These are phyloP conservation scores for Eulemur macaco DNA, from an alignment of 2,113 vertebrate species.

Conservation along the genomic window DNA sequence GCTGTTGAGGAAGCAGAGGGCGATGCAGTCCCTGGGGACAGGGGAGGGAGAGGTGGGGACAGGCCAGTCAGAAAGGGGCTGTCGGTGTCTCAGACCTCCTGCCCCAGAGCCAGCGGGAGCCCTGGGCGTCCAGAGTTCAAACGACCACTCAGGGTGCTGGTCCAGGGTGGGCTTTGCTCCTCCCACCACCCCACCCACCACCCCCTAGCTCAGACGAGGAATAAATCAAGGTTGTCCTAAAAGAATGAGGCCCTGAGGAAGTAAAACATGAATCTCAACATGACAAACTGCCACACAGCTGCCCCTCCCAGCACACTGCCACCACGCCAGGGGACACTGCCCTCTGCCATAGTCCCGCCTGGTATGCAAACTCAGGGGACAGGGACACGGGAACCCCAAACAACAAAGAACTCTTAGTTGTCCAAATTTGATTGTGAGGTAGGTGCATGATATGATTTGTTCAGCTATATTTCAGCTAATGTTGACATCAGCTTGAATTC, in stretches of 20 bases:
- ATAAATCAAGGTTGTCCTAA: neutral
- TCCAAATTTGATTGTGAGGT: neutral
- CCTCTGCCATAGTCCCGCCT: neutral
- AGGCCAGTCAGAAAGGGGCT: neutral
- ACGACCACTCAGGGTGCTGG: neutral
- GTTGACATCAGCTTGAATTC: neutral
- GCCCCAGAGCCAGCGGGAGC: too few species aligned
- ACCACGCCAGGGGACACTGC: neutral
- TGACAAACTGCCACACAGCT: neutral
- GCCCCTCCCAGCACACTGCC: fast-evolving
- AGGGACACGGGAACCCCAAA: neutral
- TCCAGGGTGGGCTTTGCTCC: neutral
- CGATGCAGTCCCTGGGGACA: slow-evolving; percentile 90
- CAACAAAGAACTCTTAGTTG: neutral
- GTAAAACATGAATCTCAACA: neutral
- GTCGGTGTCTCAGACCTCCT: neutral
- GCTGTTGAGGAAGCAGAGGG: slow-evolving; percentile 95
- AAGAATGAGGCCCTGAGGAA: neutral
- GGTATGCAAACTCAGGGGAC: fast-evolving
- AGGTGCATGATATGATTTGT: neutral
- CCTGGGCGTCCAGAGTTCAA: neutral
- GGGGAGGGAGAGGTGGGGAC: neutral
- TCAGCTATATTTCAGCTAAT: neutral
- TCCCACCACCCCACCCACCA: fast-evolving
- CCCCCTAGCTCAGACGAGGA: neutral